Conservation (phyloP, 2,888 invertebrate species). For the Steinernema scapterisci region DNA sequence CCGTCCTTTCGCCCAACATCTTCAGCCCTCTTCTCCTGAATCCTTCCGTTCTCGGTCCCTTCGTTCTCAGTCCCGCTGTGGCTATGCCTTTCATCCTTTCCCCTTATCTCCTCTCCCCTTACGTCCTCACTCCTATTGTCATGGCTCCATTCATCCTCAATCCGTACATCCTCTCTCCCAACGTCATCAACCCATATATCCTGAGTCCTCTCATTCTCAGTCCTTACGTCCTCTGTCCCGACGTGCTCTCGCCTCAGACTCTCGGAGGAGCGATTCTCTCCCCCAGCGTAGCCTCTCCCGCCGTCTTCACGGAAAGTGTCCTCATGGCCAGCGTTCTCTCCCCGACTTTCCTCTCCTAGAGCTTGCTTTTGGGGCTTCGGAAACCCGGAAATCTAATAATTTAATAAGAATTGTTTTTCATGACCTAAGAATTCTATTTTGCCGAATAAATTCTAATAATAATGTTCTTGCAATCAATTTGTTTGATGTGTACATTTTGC, state of each 20-base stretch:
- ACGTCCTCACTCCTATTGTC: slow-evolving; percentile 52
- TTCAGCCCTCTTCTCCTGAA: slow-evolving; percentile 41
- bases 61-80: slow-evolving; percentile 37
- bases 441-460: no score
- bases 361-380: no score
- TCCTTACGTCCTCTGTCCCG: slow-evolving; percentile 43
- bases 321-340: slow-evolving; percentile 60
- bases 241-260: slow-evolving; percentile 47
- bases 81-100: slow-evolving; percentile 42
- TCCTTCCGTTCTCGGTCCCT: slow-evolving; percentile 42
- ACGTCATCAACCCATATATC: slow-evolving; percentile 60
- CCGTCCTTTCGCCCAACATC: slow-evolving; percentile 40
- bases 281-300: slow-evolving; percentile 59
- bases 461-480: no score
- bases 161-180: slow-evolving; percentile 55
- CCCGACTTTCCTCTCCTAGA: slow-evolving; percentile 52
- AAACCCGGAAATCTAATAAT: background rate
- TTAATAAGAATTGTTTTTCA: background rate
- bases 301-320: slow-evolving; percentile 54
- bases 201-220: slow-evolving; percentile 54
- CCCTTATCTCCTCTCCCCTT: slow-evolving; percentile 52
- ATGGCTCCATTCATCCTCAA: slow-evolving; percentile 58
- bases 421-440: no score
- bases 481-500: no score
- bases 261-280: slow-evolving; percentile 59